A percentile compares a stretch with the other conserved stretches of the same genome.
These are phyloP conservation scores for Oligia fasciuncula DNA, from an alignment of 2,888 invertebrate genomes.

Conservation along the genomic window DNA sequence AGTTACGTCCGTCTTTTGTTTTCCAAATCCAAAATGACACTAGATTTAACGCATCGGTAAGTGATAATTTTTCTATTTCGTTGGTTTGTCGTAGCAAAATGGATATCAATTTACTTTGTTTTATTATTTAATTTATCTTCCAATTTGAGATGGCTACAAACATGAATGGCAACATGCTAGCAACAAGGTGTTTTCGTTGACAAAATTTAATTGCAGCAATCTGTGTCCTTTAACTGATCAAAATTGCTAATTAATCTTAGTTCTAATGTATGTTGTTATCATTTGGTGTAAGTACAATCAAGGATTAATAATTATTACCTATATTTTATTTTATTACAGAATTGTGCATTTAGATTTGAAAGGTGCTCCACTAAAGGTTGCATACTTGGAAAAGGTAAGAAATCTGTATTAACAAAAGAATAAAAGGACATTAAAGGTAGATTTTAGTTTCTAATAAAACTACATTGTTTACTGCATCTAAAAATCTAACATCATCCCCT, in stretches of 20 bases:
- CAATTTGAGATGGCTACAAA: background rate
- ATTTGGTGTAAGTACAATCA: background rate
- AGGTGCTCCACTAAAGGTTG: constrained; percentile 94
- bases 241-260: background rate
- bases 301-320: too few relatives aligned
- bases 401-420: background rate
- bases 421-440: background rate
- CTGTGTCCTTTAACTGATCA: background rate
- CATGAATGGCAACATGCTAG: background rate
- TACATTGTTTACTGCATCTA: background rate
- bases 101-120: background rate
- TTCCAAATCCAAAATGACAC: constrained; percentile 12
- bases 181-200: background rate
- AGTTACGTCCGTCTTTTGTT: background rate
- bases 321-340: constrained; percentile 68
- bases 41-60: constrained; percentile 22
- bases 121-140: background rate
- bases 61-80: background rate
- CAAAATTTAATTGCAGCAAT: background rate
- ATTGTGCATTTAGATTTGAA: constrained; percentile 95
- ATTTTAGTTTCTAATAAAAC: background rate
- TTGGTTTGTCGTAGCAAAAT: background rate
- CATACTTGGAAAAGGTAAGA: constrained; percentile 88
- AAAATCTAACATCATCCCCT: background rate
- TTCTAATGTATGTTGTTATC: background rate